Evolutionary conservation across 2,797 vertebrate species (phyloP), one percentile per base, ranked within the genome.

Genomic region (Masticophis lateralis): DNA sequence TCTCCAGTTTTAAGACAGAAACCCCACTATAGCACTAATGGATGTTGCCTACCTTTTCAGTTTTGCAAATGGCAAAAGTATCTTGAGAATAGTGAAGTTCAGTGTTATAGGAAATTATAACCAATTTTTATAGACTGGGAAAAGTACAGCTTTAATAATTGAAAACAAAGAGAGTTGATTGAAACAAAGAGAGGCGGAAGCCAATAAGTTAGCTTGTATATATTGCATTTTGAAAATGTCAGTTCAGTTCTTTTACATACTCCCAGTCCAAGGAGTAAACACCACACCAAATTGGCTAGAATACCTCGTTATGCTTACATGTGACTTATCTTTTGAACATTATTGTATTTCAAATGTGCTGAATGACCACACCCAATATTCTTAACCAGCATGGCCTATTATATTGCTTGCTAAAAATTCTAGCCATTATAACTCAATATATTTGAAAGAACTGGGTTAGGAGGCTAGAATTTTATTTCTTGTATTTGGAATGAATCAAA

Each of bases 71-170:
- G 37, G 37, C 69, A 89, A 91, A 89, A 61, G 32, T 86, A 89
- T 43, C 90, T 93, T 91, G 53, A 61, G 69, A 93, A 91, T 91
- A 93, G 51, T 63, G 83, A 91, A 91, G 89, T 86, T 87, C 69
- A 89, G 61, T 86, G 88, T 59, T 47, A 66, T 53, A 93, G 87
- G 90, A 89, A 93, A 93, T 88, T 83, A 61, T 57, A 51, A 61
- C 69, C 90, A 91, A 47, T 89, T 93, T 93, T 63, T 51, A 51
- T n/a, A 27, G 47, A 86, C 11, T 5, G 18, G n/a, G 57, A 47
- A 53, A 66, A 87, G 59, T 37, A 86, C 12, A 86, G 22, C 51
- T 91, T 57, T 61, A 83, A 79, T 88, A 83, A 91, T n/a, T 28
- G 87, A 86, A 89, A 91, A 86, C 69, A 91, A 93, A 91, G 88